phyloP scores from a whole-genome alignment of 2,888 invertebrate species.

The Drosophila emarginata region DNA sequence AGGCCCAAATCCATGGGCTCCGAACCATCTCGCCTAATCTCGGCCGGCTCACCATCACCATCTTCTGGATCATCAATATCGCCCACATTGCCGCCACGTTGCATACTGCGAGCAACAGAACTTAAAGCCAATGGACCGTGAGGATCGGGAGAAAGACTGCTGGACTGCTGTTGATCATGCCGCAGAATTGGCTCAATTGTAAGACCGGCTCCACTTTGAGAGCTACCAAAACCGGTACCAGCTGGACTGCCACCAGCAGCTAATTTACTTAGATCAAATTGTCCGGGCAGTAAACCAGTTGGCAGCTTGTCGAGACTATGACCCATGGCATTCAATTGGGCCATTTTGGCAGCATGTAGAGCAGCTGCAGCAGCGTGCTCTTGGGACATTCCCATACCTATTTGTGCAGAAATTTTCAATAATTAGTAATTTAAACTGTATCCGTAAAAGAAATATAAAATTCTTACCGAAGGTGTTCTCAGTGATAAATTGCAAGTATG shows the following conservation, averaged over 20 bases:
- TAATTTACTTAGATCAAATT: conserved; percentile 82
- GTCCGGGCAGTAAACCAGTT: conserved; percentile 79
- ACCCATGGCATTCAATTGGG: conserved; percentile 88
- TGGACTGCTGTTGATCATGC: conserved; percentile 68
- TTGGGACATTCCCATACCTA: conserved; percentile 85
- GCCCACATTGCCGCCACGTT: conserved; percentile 36
- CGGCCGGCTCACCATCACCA: conserved; percentile 53
- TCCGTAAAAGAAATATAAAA: conserved; percentile 41
- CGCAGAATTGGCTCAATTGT: conserved; percentile 81
- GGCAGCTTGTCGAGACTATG: conserved; percentile 85
- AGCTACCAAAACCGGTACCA: conserved; percentile 37
- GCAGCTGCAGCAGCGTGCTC: conserved; percentile 89
- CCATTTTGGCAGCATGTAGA: conserved; percentile 90
- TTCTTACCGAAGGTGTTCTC: conserved; percentile 90
- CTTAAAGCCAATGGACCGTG: conserved; percentile 55
- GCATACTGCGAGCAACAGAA: conserved; percentile 40
- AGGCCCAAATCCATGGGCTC: conserved; percentile 82
- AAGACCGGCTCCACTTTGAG: conserved; percentile 64
- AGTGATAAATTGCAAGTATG: conserved; percentile 93
- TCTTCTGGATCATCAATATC: conserved; percentile 22
- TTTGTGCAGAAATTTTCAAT: background rate
- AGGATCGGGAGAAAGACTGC: conserved; percentile 57
- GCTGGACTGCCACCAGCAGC: conserved; percentile 49
- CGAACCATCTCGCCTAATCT: conserved; percentile 79
- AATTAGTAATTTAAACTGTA: too few species aligned